A percentile compares a stretch with the other conserved stretches of the same genome.
Evolutionary conservation across 2,888 invertebrate species (phyloP).

Genomic region (Crematogaster levior): DNA sequence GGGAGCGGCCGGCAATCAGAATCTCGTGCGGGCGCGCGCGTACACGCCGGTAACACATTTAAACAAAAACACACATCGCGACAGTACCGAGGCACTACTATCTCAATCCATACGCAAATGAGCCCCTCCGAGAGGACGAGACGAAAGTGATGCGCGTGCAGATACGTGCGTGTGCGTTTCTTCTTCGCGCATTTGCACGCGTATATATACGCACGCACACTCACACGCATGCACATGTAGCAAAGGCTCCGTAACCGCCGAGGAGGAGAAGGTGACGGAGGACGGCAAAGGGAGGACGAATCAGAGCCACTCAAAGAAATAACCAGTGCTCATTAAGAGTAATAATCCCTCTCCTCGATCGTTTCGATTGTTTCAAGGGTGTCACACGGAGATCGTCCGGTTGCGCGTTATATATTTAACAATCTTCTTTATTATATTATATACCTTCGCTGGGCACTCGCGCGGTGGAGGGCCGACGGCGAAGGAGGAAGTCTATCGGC

Average conservation of each 20-base stretch:
- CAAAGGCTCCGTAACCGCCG: conserved; percentile 48
- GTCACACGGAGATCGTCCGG: conserved; percentile 79
- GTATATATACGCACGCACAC: too few relatives aligned
- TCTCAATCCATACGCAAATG: conserved; percentile 85
- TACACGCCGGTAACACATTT: conserved; percentile 73
- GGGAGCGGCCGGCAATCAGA: conserved; percentile 81
- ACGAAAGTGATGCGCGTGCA: conserved; percentile 74
- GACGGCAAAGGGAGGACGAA: conserved; percentile 74
- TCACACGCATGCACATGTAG: conserved; percentile 3
- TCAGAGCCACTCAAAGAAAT: conserved; percentile 85
- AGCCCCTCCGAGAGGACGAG: conserved; percentile 77
- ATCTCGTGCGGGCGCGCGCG: conserved; percentile 76
- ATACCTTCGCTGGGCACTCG: conserved; percentile 47
- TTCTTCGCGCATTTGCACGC: not conserved
- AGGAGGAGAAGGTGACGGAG: conserved; percentile 54
- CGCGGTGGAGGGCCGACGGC: conserved; percentile 42
- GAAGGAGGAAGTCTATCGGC: conserved; percentile 43
- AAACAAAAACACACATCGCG: conserved; percentile 79
- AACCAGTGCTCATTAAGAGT: conserved; percentile 84
- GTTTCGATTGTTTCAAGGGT: conserved; percentile 83
- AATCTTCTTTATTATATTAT: conserved; percentile 80
- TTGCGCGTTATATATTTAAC: conserved; percentile 69
- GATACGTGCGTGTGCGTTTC: conserved; percentile 38
- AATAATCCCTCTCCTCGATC: conserved; percentile 80
- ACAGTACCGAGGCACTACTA: conserved; percentile 80